Base-by-base conservation (phyloP, 2,113 vertebrate genomes). In the Otus sunia region DNA sequence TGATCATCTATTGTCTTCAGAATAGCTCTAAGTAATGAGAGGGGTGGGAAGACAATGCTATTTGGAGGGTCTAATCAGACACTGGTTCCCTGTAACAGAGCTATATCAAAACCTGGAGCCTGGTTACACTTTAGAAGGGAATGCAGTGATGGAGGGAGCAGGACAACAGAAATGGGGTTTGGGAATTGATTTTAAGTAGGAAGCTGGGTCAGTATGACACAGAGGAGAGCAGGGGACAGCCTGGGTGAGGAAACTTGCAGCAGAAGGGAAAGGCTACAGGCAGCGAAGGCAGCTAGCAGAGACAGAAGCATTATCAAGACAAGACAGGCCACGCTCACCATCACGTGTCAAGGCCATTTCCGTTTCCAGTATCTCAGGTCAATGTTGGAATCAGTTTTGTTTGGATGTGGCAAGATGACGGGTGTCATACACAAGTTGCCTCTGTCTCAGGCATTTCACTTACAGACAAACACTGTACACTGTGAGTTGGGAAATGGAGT, bases 1-100 rank as follows among this genome's bases (percentile, higher is more conserved):
- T 94, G 86, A 92, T 95, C 76, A 58, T 68, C 89, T 73, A 73
- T 95, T 95, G 89, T 96, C 90, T 97, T 82, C 80, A 62, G 69
- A 94, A 79, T 53, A 76, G 53, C 52, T 91, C n/a, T 25, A 90
- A 95, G 73, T 78, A 89, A 94, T 50, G 86, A 94, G 73, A 95
- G 53, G 77, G 77, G 58, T 91, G 91, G 86, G 83, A 93, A 93
- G 69, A 73, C 75, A 92, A 79, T 41, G 39, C 49, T 91, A 0
- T 89, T 92, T 64, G 62, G 85, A 95, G 53, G 87, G 58, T 88
- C 79, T 86, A 37, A 94, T 95, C 71, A 74, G 62, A 73, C 4
- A 5, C 56, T 75, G 52, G 30, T 15, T 96, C 58, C 45, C 37
- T 34, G 18, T 67, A 39, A 72, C 30, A 39, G 50, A 69, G 64